A percentile compares a stretch with the other conserved stretches of the same genome.
Conservation (phyloP, 2,113 vertebrate species). For the Chamaea fasciata region DNA sequence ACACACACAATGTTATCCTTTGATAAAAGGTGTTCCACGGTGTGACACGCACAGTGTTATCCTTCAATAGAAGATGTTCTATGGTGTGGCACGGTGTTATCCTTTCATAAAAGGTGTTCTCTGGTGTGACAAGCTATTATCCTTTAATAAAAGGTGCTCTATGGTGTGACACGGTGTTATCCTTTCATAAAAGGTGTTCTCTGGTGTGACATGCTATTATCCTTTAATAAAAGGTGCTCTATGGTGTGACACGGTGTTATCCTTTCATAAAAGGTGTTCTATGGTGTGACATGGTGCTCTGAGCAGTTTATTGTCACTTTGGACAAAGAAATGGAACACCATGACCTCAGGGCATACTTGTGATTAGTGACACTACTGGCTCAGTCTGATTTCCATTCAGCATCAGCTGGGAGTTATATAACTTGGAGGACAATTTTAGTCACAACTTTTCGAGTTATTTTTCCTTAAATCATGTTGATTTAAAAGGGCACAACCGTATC, state of each 20-base stretch:
- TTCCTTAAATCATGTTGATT: neutral
- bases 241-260: neutral
- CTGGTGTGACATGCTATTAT: fast-evolving
- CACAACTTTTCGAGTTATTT: neutral
- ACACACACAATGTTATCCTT: neutral
- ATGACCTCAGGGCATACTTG: conserved; percentile 36
- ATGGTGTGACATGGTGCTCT: neutral
- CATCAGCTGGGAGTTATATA: conserved; percentile 5
- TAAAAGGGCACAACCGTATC: neutral
- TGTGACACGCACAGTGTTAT: neutral
- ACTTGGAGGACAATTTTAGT: neutral
- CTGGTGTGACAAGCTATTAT: fast-evolving
- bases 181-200: neutral
- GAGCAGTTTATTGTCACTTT: neutral
- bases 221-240: neutral
- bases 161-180: fast-evolving
- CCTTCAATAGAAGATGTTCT: neutral
- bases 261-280: neutral
- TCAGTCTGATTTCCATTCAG: conserved; percentile 9
- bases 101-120: neutral
- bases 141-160: neutral
- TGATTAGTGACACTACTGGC: conserved; percentile 27
- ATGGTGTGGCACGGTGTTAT: fast-evolving
- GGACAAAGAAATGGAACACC: neutral
- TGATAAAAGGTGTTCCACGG: neutral